Base-by-base conservation (phyloP, 1,140 invertebrate genomes). In the Charaxes varanes region DNA sequence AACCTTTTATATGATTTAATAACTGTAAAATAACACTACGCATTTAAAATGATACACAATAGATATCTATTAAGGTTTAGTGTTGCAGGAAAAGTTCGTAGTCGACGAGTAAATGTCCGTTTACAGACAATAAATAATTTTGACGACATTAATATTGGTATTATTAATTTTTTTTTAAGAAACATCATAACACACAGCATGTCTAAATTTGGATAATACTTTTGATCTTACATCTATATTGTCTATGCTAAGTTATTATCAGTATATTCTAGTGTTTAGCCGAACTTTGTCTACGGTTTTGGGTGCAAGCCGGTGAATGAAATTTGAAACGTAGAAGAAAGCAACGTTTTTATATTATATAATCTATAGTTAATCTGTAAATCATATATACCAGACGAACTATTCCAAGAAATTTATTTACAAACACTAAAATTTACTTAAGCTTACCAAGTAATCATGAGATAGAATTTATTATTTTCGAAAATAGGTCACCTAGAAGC, bases 141-240 rank as follows among this genome's bases (percentile, higher is more conserved):
- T 48, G 49, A 68, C 57, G 63, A 72, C 56, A 59, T 52, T 53
- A 42, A 58, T 54, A 46, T 40, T 67, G 1, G 1, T 31, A 17
- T 62, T 51, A 41, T 27, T 31, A 37, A 26, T 42, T 34, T 42
- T 37, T 33, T 22, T 47, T 68, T 65, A 65, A 76, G 58, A 72
- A 72, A 76, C 48, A 67, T 70, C 56, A 69, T 69, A 79, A 82
- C 74, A 82, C 78, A 78, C 67, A 78, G 72, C 68, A 65, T 77
- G 58, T 61, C 71, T 82, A 78, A 71, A 65, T 71, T 71, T 79
- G 74, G 72, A 67, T 79, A 82, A 82, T 81, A 81, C 77, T 79
- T 81, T 76, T 76, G 64, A 71, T 62, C 74, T 79, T 77, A 81
- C 21, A 66, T 16, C 72, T 81, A 81, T 60, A 51, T 63, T 60